Base-by-base conservation (phyloP, 2,797 vertebrate species). In the Channa striata region DNA sequence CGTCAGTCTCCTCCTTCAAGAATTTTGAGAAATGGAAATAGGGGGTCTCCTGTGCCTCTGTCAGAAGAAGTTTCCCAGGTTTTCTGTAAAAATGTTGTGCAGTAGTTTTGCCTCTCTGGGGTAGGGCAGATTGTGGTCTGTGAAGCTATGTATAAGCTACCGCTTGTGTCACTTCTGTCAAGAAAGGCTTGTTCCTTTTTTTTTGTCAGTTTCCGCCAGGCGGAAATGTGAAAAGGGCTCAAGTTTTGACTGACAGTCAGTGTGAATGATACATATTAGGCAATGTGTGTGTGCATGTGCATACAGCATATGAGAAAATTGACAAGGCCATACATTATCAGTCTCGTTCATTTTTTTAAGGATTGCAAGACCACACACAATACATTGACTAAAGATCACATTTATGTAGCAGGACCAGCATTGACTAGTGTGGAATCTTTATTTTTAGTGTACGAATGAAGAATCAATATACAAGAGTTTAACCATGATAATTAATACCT, bases 121-220 rank as follows among this genome's bases (percentile, higher is more conserved):
- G 60, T 52, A 56, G 65, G 66, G 74, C 50, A 56, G 69, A 62
- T 77, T 89, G 87, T 80, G 81, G 82, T 89, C 66, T 81, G 60
- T 76, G 59, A 42, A 51, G 61, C 59, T 82, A 60, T 60, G 63
- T 53, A 54, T 59, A 46, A 23, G 61, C 42, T 43, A 52, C 64
- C 43, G 54, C 64, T 72, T 83, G 70, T 80, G 84, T 83, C 57
- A 85, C 64, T 67, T 64, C 67, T 88, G 64, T 87, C 76, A 80
- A 84, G 59, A 76, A 77, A 78, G 42, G 65, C 80, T 89, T 79
- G 91, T 94, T 93, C 91, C 90, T 90, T 88, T 90, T 88, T 90
- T 83, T 89, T 84, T 90, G 84, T 92, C 87, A 81, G 83, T 83
- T 94, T 94, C 92, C 90, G 90, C 68, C 71, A 76, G 82, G 87